A percentile compares a stretch with the other conserved stretches of the same genome.
These are phyloP conservation scores for Heteropelma amictum DNA, from an alignment of 2,888 invertebrate species.

Conservation along the genomic window DNA sequence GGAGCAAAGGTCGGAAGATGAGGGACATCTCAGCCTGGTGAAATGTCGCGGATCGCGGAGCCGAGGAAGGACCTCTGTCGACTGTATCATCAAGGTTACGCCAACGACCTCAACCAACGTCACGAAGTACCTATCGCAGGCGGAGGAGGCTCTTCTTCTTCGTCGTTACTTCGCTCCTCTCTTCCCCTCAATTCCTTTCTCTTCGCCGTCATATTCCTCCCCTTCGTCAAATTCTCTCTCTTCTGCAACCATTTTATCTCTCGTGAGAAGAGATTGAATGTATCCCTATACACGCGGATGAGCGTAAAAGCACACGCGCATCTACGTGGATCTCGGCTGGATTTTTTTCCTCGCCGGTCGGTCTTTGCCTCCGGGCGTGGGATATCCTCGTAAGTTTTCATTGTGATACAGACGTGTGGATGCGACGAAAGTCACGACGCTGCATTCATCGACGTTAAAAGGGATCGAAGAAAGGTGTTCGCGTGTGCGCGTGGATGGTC, in stretches of 20 bases:
- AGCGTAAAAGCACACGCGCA: not conserved
- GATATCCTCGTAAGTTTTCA: constrained; percentile 4
- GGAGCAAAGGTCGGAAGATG: constrained; percentile 2
- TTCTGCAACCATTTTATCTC: too few relatives aligned
- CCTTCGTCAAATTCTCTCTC: too few relatives aligned
- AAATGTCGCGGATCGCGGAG: constrained; percentile 26
- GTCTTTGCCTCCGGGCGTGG: constrained; percentile 30
- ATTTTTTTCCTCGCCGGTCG: constrained; percentile 14
- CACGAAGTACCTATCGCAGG: constrained; percentile 25
- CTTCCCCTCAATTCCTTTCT: not conserved
- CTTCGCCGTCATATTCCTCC: too few relatives aligned
- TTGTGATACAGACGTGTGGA: constrained; percentile 17
- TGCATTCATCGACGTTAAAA: constrained; percentile 31
- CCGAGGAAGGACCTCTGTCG: constrained; percentile 31
- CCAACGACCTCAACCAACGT: constrained; percentile 34
- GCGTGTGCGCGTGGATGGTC: not conserved
- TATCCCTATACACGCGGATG: not conserved
- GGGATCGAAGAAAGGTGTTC: constrained; percentile 16
- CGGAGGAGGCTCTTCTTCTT: constrained; percentile 33
- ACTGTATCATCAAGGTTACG: constrained; percentile 42
- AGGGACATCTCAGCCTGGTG: constrained; percentile 22
- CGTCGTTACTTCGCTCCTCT: constrained; percentile 49
- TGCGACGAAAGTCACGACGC: constrained; percentile 6
- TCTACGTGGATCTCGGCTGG: constrained; percentile 19
- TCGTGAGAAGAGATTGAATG: not conserved